Conservation (phyloP, 92 coral and sea anemone genomes). For the Actinostola sp. region DNA sequence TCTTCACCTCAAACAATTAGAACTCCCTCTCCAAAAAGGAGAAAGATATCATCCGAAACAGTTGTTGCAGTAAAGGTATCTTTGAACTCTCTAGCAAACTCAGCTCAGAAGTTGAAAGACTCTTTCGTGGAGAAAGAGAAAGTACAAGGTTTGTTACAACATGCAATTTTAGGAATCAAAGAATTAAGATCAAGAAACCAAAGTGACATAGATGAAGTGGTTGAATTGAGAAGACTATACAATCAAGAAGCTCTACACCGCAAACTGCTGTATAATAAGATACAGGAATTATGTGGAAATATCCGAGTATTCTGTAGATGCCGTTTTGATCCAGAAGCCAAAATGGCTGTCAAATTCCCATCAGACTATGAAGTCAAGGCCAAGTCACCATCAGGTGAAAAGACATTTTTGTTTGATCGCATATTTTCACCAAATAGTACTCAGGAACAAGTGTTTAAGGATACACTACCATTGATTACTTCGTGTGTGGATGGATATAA, state of each 20-base stretch:
- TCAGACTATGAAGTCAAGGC: constrained; percentile 73
- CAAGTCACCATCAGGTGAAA: constrained; percentile 50
- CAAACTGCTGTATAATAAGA: constrained; percentile 73
- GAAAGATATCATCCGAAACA: constrained; percentile 35
- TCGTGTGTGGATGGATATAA: constrained; percentile 91
- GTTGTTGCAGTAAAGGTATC: constrained; percentile 35
- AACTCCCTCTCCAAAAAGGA: constrained; percentile 28
- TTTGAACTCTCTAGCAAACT: constrained; percentile 28
- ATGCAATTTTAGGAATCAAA: constrained; percentile 25
- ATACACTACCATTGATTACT: constrained; percentile 76
- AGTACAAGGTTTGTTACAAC: constrained; percentile 21
- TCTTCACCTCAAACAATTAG: constrained; percentile 17
- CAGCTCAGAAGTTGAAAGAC: constrained; percentile 25
- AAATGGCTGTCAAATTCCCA: constrained; percentile 58
- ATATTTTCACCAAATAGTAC: constrained; percentile 73
- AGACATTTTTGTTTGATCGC: constrained; percentile 73
- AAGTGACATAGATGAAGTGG: constrained; percentile 31
- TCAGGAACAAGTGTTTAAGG: constrained; percentile 79
- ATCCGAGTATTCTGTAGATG: constrained; percentile 88
- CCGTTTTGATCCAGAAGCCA: constrained; percentile 58
- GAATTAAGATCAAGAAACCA: constrained; percentile 28
- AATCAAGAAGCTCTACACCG: constrained; percentile 81
- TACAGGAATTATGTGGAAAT: constrained; percentile 82
- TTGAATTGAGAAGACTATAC: constrained; percentile 69
- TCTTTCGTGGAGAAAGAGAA: constrained; percentile 29